Evolutionary conservation across 2,888 invertebrate genomes (phyloP).

Genomic region (Phyllotreta striolata): DNA sequence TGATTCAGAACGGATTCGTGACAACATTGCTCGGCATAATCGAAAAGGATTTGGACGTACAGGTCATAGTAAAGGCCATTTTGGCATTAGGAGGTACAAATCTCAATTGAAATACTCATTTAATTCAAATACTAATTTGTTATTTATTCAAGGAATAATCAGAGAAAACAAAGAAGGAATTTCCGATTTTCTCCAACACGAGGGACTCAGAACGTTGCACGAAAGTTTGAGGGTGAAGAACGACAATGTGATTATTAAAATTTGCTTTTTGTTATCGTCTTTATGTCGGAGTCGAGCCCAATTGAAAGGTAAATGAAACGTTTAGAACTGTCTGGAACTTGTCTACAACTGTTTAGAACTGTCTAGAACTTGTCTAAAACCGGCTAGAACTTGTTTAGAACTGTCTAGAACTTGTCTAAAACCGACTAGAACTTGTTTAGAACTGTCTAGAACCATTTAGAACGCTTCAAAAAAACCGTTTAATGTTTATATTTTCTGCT

Average conservation of each 20-base stretch:
- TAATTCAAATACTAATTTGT: not conserved
- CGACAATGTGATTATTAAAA: constrained; percentile 72
- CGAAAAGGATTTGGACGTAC: constrained; percentile 65
- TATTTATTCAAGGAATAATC: constrained; percentile 65
- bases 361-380: too few species aligned
- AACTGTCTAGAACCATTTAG: constrained; percentile 3
- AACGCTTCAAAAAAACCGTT: not conserved
- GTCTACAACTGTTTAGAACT: too few species aligned
- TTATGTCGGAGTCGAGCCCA: constrained; percentile 65
- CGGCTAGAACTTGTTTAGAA: too few species aligned
- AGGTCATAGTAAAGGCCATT: constrained; percentile 73
- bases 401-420: too few species aligned
- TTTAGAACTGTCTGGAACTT: too few species aligned
- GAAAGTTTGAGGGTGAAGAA: constrained; percentile 67
- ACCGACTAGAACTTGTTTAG: too few species aligned
- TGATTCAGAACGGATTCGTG: constrained; percentile 72
- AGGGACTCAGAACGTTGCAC: constrained; percentile 69
- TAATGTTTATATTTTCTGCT: constrained; percentile 32
- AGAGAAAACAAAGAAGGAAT: constrained; percentile 71
- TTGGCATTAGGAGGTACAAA: constrained; percentile 86
- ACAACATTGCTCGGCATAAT: constrained; percentile 69
- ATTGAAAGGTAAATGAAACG: constrained; percentile 70
- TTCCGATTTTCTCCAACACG: constrained; percentile 67
- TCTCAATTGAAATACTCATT: too few species aligned
- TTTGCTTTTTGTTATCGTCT: constrained; percentile 74